Conservation (phyloP, 2,797 vertebrate species). For the Intellagama lesueurii region DNA sequence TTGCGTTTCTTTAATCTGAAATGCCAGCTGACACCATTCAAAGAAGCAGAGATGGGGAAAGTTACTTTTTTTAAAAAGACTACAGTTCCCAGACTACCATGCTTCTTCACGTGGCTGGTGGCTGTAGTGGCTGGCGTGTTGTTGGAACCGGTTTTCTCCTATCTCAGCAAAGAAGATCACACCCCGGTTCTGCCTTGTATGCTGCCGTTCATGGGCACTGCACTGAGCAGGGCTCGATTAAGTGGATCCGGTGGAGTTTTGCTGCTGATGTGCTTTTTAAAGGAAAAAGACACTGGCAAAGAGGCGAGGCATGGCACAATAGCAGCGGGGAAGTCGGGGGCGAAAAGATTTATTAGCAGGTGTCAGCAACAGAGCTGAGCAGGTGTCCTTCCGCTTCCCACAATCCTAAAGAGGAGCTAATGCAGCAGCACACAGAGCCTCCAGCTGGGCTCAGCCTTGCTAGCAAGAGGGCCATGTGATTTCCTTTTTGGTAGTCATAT, state of each 20-base stretch:
- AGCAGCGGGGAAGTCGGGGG: background rate
- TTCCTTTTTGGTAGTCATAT: background rate
- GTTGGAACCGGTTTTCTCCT: no score
- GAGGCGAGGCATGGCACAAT: background rate
- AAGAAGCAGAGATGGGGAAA: background rate
- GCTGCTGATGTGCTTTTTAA: background rate
- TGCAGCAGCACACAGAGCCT: background rate
- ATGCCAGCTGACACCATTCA: no score
- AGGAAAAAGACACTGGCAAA: background rate
- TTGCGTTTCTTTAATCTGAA: background rate
- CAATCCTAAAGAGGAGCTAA: constrained; percentile 33
- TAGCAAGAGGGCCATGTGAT: background rate
- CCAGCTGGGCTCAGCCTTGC: background rate
- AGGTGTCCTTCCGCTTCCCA: constrained; percentile 54
- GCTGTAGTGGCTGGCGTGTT: no score
- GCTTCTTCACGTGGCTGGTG: no score
- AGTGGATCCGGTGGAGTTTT: background rate
- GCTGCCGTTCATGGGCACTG: background rate
- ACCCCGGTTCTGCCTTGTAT: background rate
- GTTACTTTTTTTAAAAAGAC: no score
- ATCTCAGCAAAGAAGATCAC: no score
- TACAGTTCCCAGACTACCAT: no score
- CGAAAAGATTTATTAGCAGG: background rate
- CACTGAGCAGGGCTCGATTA: background rate
- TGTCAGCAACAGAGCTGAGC: constrained; percentile 40